Base-by-base conservation (phyloP, 2,888 invertebrate species). In the Proisotoma minuta region DNA sequence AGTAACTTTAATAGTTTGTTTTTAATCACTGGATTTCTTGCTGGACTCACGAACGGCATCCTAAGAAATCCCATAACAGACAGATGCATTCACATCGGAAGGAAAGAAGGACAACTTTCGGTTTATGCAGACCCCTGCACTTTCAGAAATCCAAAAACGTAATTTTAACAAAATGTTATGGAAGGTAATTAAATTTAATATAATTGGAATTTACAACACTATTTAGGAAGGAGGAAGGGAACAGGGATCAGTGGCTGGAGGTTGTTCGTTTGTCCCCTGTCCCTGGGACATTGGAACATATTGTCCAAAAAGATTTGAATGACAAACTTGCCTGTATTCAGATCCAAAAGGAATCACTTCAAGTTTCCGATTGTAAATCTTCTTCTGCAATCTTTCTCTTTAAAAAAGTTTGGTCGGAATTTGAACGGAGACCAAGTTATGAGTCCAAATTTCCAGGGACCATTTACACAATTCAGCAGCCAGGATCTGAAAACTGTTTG, bases 401-500 rank as follows among this genome's bases (percentile, higher is more conserved):
- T n/a, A 43, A 5, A 12, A 43, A 43, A 43, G 18, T 43, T 20
- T n/a, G 5, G 18, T 4, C 5, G 4, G 4, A 43, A 12, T 5
- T 18, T n/a, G 4, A 5, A 5, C 43, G 43, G 5, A 15, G 34
- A 34, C 18, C 43, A 5, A 43, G 43, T n/a, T 43, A 43, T n/a
- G 43, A 43, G 18, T 4, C 10, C 5, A 43, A 18, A 20, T 43
- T 43, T n/a, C 27, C 51, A 15, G 18, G 51, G 26, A 15, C 26
- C 24, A 26, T 51, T n/a, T 51, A 27, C 51, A 51, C 51, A 51
- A 51, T 51, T 10, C 27, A 27, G 28, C 51, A 51, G 20, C 26
- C 51, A 3, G n/a, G 20, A 5, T 12, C 27, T 2, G 26, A 27
- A 2, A 51, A 51, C 10, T 51, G 51, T 20, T 8, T 51, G n/a